Evolutionary conservation across 92 coral and sea anemone species (phyloP), one percentile per base, ranked within the genome.

Genomic region (Meandrina meandrites): DNA sequence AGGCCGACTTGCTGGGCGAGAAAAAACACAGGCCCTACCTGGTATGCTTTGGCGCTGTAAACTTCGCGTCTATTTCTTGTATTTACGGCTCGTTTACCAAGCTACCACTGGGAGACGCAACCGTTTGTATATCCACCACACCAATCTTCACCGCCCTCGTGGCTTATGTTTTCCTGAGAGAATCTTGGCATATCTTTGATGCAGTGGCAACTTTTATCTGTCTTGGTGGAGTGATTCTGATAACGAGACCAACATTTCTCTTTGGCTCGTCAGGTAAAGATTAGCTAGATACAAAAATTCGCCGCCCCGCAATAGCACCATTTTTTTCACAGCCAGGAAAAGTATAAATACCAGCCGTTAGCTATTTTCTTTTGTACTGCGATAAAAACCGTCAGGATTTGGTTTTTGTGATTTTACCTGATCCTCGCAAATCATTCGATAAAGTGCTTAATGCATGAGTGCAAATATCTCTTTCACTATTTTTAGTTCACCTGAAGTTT

Each of bases 81-180:
- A 90, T 94, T 47, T 94, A 94, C 80, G 95, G 93, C 42, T 94
- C 98, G 75, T 94, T 94, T 34, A 94, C 95, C 16, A 89, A 84
- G 76, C 95, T 94, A 0, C 98, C 98, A 0, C 76, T 92, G 47
- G 95, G 98, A 69, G 98, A 94, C 72, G 98, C 98, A 24, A 94
- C 98, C 12, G 98, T 92, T 22, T 82, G 91, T 37, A 94, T 94
- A 13, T 94, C 98, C 13, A 90, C 98, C 6, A 94, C 98, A 17
- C 98, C 98, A 14, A 84, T 94, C 19, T 94, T 94, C 81, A 92
- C 98, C 3, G 98, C 95, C 1, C 37, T 94, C 17, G 40, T 94
- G 53, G 98, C 98, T 19, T 92, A 94, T 54, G 90, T 94, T 51
- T 88, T 90, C 75, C 88, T 94, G 79, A 90, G 88, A 69, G 98